These are phyloP conservation scores for Dasysyrphus albostriatus DNA, from an alignment of 2,888 invertebrate species.

Conservation along the genomic window DNA sequence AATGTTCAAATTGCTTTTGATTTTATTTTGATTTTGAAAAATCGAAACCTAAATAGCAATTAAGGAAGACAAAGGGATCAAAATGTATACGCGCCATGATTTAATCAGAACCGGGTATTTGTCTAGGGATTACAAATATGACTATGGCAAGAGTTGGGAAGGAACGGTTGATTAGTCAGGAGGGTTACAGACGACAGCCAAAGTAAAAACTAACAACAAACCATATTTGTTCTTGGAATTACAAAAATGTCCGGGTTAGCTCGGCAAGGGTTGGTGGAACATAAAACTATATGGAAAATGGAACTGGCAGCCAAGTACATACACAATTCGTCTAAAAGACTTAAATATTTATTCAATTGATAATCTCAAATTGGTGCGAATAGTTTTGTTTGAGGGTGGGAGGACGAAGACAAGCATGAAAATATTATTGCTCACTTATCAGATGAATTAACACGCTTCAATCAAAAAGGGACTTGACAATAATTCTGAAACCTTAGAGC, in stretches of 20 bases:
- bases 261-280: background rate
- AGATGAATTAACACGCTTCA: conserved; percentile 81
- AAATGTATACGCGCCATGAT: background rate
- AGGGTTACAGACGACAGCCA: background rate
- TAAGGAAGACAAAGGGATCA: conserved; percentile 32
- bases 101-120: conserved; percentile 18
- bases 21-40: conserved; percentile 62
- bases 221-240: conserved; percentile 53
- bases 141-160: conserved; percentile 1
- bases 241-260: conserved; percentile 29
- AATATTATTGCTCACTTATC: conserved; percentile 82
- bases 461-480: conserved; percentile 28
- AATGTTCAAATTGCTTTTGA: conserved; percentile 29
- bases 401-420: conserved; percentile 26
- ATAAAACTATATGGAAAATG: background rate
- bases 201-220: conserved; percentile 3
- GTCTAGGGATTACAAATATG: conserved; percentile 12
- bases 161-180: conserved; percentile 12
- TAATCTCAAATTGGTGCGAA: conserved; percentile 55
- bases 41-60: conserved; percentile 65
- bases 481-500: background rate
- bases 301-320: conserved; percentile 6
- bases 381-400: conserved; percentile 8
- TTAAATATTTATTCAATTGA: conserved; percentile 76
- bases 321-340: conserved; percentile 62